Evolutionary conservation across 1,140 invertebrate genomes (phyloP), one percentile per base, ranked within the genome.

Genomic region (Agrilus planipennis): DNA sequence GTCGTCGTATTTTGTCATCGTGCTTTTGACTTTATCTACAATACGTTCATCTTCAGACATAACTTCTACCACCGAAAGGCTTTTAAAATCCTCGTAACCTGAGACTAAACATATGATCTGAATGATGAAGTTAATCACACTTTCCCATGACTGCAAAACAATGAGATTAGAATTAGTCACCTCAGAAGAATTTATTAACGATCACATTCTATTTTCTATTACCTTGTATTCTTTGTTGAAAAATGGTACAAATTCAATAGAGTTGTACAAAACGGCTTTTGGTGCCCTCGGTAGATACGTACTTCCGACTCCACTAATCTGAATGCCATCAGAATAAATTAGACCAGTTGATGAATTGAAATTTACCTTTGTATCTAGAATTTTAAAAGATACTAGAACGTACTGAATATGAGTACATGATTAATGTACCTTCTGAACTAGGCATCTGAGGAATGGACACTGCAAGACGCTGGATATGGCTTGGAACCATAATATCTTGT

Each of bases 261-360:
- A 46, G 42, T 60, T 50, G 30, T 48, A 54, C 6, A 46, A 53
- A 19, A 46, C 20, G 11, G 32, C 3, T n/a, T n/a, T 5, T 15
- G 15, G 17, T 21, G 11, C n/a, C 23, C 34, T 4, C 6, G 11
- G 6, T 34, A 14, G 4, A 34, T 31, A n/a, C 12, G 50, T 36
- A 12, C 43, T 49, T 2, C 49, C 45, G 15, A 60, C 41, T n/a
- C 50, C 54, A 18, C 48, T 46, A 0, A 62, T 37, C 51, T 62
- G 57, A 2, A 62, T 42, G 0, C 54, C 51, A 1, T 52, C 44
- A 10, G 49, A 50, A 1, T 46, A 45, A 12, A 58, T 29, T 6
- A 61, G 42, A 18, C 45, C 44, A 0, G 60, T 61, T 1, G 48
- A 46, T 43, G 57, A 61, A 25, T 61, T 49, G 31, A 52, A 57